phyloP scores from a whole-genome alignment of 2,888 invertebrate species.

The Meloe dianella region DNA sequence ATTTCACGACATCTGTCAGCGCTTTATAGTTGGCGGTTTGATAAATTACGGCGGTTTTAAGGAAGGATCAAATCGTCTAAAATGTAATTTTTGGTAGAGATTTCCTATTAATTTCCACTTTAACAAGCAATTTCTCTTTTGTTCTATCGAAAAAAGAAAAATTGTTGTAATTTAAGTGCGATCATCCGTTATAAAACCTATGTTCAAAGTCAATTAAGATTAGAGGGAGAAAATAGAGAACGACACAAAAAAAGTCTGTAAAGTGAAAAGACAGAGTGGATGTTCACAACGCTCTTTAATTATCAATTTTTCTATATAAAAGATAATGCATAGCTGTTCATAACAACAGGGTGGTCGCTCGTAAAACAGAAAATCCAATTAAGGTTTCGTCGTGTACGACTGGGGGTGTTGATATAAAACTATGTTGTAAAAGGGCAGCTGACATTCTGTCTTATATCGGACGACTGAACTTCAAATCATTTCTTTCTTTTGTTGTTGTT shows the following conservation, averaged over 20 bases:
- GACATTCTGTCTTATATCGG: constrained; percentile 17
- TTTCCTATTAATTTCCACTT: constrained; percentile 6
- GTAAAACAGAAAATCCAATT: constrained; percentile 50
- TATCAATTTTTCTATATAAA: constrained; percentile 24
- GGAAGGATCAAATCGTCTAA: constrained; percentile 7
- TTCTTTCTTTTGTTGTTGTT: neutral
- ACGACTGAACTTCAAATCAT: neutral
- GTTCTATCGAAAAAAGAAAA: neutral
- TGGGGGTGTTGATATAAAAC: constrained; percentile 36
- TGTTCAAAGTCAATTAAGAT: constrained; percentile 7
- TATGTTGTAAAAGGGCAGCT: constrained; percentile 22
- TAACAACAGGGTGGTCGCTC: constrained; percentile 39
- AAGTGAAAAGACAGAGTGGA: constrained; percentile 13
- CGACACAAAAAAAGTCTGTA: constrained; percentile 14
- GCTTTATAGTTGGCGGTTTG: constrained; percentile 12
- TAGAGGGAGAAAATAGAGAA: neutral
- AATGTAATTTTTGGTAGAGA: neutral
- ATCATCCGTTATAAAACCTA: neutral
- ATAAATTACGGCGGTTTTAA: constrained; percentile 21
- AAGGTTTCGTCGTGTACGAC: constrained; percentile 47
- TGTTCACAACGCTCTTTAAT: constrained; percentile 21
- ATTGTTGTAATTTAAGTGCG: neutral
- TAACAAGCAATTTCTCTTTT: neutral
- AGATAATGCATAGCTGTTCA: constrained; percentile 30
- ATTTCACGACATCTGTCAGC: constrained; percentile 46